Conservation (phyloP, 2,888 invertebrate genomes). For the Trissolcus brochymenae region DNA sequence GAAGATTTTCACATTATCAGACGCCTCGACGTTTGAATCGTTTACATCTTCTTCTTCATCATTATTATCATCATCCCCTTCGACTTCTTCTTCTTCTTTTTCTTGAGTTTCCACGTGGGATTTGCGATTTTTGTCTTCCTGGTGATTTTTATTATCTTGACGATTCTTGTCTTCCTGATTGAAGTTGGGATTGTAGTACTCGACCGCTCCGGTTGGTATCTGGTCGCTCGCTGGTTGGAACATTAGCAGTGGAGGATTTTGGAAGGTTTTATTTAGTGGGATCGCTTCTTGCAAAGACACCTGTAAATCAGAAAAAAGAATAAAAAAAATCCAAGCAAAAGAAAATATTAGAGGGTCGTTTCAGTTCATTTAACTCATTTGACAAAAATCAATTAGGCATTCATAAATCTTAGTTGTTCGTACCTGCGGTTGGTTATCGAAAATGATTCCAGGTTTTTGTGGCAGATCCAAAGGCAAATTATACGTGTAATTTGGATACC, state of each 20-base stretch:
- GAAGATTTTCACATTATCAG: conserved; percentile 62
- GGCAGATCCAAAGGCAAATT: conserved; percentile 29
- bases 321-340: too few species aligned
- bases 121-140: too few species aligned
- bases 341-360: too few species aligned
- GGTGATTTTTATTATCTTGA: too few species aligned
- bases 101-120: neutral
- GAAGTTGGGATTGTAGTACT: conserved; percentile 68
- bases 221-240: conserved; percentile 59
- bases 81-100: conserved; percentile 25
- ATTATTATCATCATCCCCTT: too few species aligned
- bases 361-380: too few species aligned
- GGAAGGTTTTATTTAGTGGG: conserved; percentile 7
- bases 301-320: conserved; percentile 6
- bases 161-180: conserved; percentile 60
- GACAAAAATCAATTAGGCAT: too few species aligned
- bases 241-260: conserved; percentile 10
- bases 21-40: conserved; percentile 66
- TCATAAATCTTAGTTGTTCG: too few species aligned
- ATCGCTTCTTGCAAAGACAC: conserved; percentile 54
- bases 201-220: conserved; percentile 67
- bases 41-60: conserved; percentile 52
- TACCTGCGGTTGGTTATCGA: conserved; percentile 41
- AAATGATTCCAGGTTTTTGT: conserved; percentile 21
- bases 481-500: conserved; percentile 30